These are phyloP conservation scores for Prosopocoilus inquinatus DNA, from an alignment of 2,888 invertebrate species.

Conservation along the genomic window DNA sequence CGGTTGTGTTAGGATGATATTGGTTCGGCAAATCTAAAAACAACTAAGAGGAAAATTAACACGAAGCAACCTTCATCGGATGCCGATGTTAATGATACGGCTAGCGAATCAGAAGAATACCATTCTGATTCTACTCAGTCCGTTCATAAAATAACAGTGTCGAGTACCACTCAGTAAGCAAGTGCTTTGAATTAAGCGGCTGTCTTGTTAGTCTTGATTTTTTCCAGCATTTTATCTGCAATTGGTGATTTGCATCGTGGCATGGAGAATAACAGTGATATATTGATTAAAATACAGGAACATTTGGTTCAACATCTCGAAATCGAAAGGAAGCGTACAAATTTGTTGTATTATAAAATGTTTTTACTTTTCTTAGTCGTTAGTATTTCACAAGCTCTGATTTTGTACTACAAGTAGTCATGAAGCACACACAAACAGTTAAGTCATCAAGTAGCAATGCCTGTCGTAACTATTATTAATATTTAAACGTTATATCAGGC, in stretches of 20 bases:
- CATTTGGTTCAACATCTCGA: constrained; percentile 27
- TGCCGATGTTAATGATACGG: constrained; percentile 52
- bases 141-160: constrained; percentile 40
- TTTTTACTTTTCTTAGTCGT: constrained; percentile 36
- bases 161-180: constrained; percentile 38
- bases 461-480: too few species aligned
- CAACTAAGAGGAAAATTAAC: constrained; percentile 53
- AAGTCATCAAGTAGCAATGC: too few species aligned
- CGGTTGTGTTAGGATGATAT: constrained; percentile 50
- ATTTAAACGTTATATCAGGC: too few species aligned
- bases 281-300: constrained; percentile 39
- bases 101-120: constrained; percentile 46
- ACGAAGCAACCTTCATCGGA: constrained; percentile 55
- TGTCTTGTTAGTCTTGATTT: neutral
- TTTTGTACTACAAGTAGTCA: constrained; percentile 51
- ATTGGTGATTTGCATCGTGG: constrained; percentile 42
- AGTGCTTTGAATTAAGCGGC: neutral
- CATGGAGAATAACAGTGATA: constrained; percentile 40
- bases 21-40: constrained; percentile 54
- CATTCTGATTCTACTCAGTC: constrained; percentile 48
- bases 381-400: constrained; percentile 38
- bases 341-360: constrained; percentile 22
- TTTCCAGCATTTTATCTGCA: constrained; percentile 40
- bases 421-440: too few species aligned
- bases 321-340: constrained; percentile 15